phyloP scores from a whole-genome alignment of 2,113 vertebrate genomes.

The Brachypteracias leptosomus region DNA sequence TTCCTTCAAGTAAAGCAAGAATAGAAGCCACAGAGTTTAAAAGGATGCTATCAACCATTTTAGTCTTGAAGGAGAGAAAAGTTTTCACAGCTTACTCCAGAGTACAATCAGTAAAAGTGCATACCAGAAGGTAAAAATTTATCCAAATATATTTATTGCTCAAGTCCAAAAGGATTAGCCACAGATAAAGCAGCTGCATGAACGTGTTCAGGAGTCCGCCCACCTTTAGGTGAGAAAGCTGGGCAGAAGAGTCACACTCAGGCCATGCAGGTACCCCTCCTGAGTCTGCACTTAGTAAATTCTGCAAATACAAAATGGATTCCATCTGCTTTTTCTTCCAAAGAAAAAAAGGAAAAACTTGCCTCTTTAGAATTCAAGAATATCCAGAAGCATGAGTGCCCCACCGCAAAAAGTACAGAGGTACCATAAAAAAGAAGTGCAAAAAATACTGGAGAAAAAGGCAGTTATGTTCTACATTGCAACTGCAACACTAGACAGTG shows the following conservation, averaged over 20 bases:
- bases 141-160: not conserved
- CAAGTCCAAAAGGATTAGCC: not conserved
- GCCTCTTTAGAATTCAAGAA: not conserved
- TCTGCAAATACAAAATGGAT: not conserved
- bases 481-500: not conserved
- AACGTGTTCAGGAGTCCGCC: fast-evolving
- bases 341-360: not conserved
- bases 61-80: not conserved
- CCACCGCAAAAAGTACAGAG: not conserved
- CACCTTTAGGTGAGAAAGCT: not conserved
- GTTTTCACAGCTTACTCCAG: not conserved
- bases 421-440: not conserved
- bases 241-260: not conserved
- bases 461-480: not conserved
- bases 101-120: not conserved
- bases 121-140: not conserved
- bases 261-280: not conserved
- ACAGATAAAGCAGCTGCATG: not conserved
- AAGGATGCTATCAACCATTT: not conserved
- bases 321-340: not conserved
- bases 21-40: not conserved
- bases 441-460: not conserved
- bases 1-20: not conserved
- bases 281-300: not conserved
- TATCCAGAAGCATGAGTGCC: not conserved